Percentiles rank a stretch among this genome's conserved stretches.
phyloP scores from a whole-genome alignment of 2,797 vertebrate species.

The Peromyscus attwateri region DNA sequence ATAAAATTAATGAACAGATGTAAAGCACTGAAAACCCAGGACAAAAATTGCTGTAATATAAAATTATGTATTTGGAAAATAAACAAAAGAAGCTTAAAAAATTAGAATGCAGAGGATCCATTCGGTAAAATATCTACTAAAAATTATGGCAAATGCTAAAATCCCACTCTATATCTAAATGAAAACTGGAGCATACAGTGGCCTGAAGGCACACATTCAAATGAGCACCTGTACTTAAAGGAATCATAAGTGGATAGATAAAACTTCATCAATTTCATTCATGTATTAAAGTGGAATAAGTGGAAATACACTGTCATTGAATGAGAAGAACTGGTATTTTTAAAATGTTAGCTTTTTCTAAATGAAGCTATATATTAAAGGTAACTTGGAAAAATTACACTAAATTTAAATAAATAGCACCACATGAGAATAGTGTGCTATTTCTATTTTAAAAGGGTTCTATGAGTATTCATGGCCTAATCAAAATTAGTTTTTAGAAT shows the following conservation, averaged over 20 bases:
- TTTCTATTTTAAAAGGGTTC: slow-evolving; percentile 13
- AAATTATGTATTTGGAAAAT: not conserved
- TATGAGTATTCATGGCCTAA: not conserved
- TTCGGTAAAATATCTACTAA: not conserved
- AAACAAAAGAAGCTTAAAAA: not conserved
- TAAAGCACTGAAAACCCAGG: not conserved
- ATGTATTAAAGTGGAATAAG: not conserved
- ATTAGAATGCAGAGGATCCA: not conserved
- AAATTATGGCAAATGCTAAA: not conserved
- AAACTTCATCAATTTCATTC: not conserved
- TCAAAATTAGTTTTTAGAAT: slow-evolving; percentile 45
- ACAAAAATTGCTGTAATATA: not conserved
- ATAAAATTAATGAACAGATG: not conserved
- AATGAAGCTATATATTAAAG: not conserved
- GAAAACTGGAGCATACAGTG: too few species aligned
- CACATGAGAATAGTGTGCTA: not conserved
- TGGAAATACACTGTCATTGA: not conserved
- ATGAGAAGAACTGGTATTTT: not conserved
- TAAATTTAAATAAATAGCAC: not conserved
- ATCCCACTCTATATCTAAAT: not conserved
- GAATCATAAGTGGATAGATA: not conserved
- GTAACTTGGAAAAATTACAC: not conserved
- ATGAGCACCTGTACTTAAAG: not conserved
- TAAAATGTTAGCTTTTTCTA: slow-evolving; percentile 2
- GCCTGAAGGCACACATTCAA: not conserved